Evolutionary conservation across 2,113 vertebrate species (phyloP), one percentile per base, ranked within the genome.

Genomic region (Planiliza haematocheilus): DNA sequence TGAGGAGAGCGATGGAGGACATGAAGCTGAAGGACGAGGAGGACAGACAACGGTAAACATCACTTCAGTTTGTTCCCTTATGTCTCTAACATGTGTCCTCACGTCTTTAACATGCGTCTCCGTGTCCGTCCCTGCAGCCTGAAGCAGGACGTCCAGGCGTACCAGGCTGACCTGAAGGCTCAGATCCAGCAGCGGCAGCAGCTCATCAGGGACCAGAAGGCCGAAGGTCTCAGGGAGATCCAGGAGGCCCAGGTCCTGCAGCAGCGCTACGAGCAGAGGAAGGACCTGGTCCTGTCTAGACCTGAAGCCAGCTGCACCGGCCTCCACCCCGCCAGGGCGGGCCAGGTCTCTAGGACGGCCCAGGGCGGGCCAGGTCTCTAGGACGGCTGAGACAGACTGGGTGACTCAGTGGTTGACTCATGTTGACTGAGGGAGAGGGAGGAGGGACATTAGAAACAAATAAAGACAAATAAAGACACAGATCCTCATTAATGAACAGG

Each of bases 281-380:
- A 94, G 2, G 85, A 89, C 59, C 70, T 90, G 1, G 7, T 95
- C 42, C 84, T 97, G 1, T 87, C 92, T 14, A 79, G 49, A 2
- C 83, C 90, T 0, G 4, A 2, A 0, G 60, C 85, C 41, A 61
- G 56, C 34, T 9, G 37, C 43, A n/a, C 17, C 2, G 79, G 81
- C 11, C 3, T 73, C 8, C 96, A 96, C 16, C 95, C 95, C 5
- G 91, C 95, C 13, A 90, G 95, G 62, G 74, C 92, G 24, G 92
- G 86, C 63, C 30, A 48, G 48, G 3, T 24, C 60, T 14, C 24
- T 5, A 30, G 24, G 24, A 30, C n/a, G n/a, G n/a, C n/a, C 95
- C 13, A 90, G 95, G 62, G 74, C 92, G 24, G 92, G 86, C 63
- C 30, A 48, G 48, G 3, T 24, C 60, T 14, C 24, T 5, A 30